A percentile compares a stretch with the other conserved stretches of the same genome.
These are phyloP conservation scores for Athalia rosae DNA, from an alignment of 2,888 invertebrate species.

Conservation along the genomic window DNA sequence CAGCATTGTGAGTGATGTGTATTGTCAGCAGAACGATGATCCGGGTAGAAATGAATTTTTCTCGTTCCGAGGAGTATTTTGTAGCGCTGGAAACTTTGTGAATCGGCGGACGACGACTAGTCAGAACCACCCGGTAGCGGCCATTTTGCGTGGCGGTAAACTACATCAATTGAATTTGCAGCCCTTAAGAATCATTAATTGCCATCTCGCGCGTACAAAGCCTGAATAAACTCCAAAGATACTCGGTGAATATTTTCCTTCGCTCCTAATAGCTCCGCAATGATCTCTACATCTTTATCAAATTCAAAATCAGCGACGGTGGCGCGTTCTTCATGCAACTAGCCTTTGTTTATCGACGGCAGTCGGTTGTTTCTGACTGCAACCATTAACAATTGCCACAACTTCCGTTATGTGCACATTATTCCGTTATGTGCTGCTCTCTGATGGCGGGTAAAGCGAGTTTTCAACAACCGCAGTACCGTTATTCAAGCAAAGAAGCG, in stretches of 20 bases:
- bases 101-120: conserved; percentile 35
- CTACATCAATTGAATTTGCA: not conserved
- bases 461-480: conserved; percentile 53
- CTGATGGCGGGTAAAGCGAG: not conserved
- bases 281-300: no score
- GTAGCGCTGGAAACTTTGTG: conserved; percentile 36
- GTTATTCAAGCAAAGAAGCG: conserved; percentile 55
- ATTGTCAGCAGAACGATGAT: not conserved
- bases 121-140: not conserved
- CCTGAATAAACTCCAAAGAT: no score
- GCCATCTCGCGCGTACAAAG: not conserved
- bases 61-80: not conserved
- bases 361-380: no score
- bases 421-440: no score
- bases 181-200: not conserved
- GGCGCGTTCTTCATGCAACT: no score
- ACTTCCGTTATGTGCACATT: no score
- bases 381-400: no score
- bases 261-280: no score
- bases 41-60: not conserved
- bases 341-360: no score
- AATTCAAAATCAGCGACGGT: no score
- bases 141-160: conserved; percentile 20
- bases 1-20: conserved; percentile 39
- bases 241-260: no score